phyloP scores from a whole-genome alignment of 64 coral and sea anemone genomes.

The Stichodactyla mertensii region DNA sequence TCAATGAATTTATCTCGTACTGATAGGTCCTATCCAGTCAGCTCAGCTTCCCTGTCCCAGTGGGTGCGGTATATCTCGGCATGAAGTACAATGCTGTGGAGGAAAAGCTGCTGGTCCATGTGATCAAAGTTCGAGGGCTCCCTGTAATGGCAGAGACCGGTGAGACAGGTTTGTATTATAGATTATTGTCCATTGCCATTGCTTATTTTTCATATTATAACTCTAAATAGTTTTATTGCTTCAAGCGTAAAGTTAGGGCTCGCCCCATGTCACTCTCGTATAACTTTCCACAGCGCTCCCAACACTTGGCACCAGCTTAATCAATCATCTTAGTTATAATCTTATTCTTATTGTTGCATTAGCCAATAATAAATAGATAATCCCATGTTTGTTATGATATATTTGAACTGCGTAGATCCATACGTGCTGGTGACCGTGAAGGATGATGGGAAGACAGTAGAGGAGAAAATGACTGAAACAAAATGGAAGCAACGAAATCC shows the following conservation, averaged over 20 bases:
- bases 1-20: not conserved
- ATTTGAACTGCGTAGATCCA: constrained; percentile 10
- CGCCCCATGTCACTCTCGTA: not conserved
- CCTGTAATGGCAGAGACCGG: not conserved
- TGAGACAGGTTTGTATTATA: constrained; percentile 3
- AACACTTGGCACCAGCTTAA: not conserved
- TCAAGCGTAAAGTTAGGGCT: not conserved
- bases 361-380: not conserved
- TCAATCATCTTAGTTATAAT: too few species aligned
- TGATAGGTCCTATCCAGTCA: not conserved
- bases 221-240: not conserved
- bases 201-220: not conserved
- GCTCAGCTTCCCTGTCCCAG: not conserved
- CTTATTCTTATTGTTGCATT: not conserved
- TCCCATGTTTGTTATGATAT: not conserved
- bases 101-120: constrained; percentile 24
- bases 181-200: not conserved
- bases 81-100: constrained; percentile 18
- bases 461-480: not conserved
- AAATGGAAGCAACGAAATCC: constrained; percentile 11
- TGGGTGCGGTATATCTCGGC: not conserved
- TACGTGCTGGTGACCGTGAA: constrained; percentile 16
- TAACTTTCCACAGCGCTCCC: not conserved
- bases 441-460: constrained; percentile 10
- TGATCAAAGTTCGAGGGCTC: constrained; percentile 15